phyloP scores from a whole-genome alignment of 2,797 vertebrate genomes.

The Danio aesculapii region DNA sequence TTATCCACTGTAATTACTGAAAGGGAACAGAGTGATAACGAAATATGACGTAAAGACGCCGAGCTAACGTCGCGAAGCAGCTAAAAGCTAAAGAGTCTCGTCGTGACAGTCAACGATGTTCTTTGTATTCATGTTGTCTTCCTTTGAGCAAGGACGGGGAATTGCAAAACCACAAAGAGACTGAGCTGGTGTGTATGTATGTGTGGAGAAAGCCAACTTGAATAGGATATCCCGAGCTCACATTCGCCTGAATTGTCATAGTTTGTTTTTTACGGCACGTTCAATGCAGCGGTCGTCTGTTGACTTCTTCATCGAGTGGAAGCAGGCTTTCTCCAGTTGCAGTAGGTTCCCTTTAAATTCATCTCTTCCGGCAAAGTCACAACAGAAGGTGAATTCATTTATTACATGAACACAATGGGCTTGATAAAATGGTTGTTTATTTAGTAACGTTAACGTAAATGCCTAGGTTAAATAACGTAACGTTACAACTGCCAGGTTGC shows the following conservation, averaged over 20 bases:
- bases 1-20: slow-evolving; percentile 7
- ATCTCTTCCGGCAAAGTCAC: slow-evolving; percentile 65
- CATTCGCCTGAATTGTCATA: slow-evolving; percentile 2
- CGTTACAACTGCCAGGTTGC: slow-evolving; percentile 8
- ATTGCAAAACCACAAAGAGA: slow-evolving; percentile 30
- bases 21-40: slow-evolving; percentile 5
- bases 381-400: slow-evolving; percentile 71
- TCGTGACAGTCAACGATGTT: slow-evolving; percentile 41
- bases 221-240: slow-evolving; percentile 26
- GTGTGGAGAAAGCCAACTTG: neutral
- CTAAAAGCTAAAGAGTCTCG: neutral
- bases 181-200: slow-evolving; percentile 17
- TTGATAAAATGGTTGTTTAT: neutral
- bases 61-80: slow-evolving; percentile 1
- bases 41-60: slow-evolving; percentile 10
- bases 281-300: slow-evolving; percentile 46
- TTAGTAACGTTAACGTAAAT: neutral
- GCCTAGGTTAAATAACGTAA: neutral
- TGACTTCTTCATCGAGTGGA: slow-evolving; percentile 59
- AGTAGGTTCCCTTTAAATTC: slow-evolving; percentile 37
- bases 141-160: slow-evolving; percentile 37
- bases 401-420: slow-evolving; percentile 19
- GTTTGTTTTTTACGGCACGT: slow-evolving; percentile 16
- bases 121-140: slow-evolving; percentile 33
- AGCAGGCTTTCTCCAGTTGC: slow-evolving; percentile 43